Evolutionary conservation across 2,797 vertebrate species (phyloP).

Genomic region (Dermochelys coriacea): DNA sequence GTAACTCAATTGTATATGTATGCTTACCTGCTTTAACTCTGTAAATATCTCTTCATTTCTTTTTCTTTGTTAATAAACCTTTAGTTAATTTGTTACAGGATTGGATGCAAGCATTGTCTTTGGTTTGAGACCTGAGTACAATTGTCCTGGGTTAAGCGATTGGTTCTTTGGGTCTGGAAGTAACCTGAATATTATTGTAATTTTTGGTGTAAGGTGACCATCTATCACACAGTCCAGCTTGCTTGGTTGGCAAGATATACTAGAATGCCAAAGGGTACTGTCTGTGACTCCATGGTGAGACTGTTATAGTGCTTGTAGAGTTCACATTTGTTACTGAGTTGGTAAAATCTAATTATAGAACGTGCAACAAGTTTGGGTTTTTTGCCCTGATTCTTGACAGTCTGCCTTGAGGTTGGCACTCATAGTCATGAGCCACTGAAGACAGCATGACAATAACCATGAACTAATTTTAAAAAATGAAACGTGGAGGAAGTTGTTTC

Average conservation of each 20-base stretch:
- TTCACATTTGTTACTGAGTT: no score
- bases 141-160: neutral
- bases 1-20: neutral
- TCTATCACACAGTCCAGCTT: neutral
- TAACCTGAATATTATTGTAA: neutral
- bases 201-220: neutral
- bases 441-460: neutral
- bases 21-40: neutral
- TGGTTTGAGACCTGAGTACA: neutral
- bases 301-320: no score
- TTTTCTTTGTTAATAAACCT: neutral
- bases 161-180: neutral
- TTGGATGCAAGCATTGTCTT: neutral
- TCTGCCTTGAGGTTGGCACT: neutral
- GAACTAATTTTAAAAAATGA: neutral
- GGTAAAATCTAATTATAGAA: neutral
- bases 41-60: neutral
- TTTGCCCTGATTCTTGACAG: neutral
- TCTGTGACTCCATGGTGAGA: neutral
- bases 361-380: neutral
- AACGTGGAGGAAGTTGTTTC: neutral
- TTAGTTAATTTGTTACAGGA: neutral
- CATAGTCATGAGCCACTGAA: neutral
- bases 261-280: neutral
- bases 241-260: neutral